Evolutionary conservation across 2,888 invertebrate species (phyloP).

Genomic region (Lochmaea capreae): DNA sequence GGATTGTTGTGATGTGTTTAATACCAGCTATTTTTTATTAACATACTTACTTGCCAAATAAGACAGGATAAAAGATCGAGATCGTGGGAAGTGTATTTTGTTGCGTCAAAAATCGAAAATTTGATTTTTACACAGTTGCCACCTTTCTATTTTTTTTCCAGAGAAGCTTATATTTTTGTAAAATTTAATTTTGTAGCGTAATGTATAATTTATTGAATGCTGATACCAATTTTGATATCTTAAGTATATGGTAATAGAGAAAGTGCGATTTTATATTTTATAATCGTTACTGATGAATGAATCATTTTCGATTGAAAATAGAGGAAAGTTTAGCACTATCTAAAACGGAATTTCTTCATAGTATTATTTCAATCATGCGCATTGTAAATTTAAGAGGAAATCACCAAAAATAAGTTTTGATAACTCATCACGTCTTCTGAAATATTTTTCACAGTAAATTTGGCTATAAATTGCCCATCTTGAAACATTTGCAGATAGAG

Average conservation of each 20-base stretch:
- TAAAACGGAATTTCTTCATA: neutral
- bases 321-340: slow-evolving; percentile 1
- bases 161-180: too few relatives aligned
- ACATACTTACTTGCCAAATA: neutral
- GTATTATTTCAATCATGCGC: too few relatives aligned
- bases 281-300: slow-evolving; percentile 16
- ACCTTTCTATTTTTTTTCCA: too few relatives aligned
- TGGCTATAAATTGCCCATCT: too few relatives aligned
- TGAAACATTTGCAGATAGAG: too few relatives aligned
- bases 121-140: too few relatives aligned
- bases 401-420: too few relatives aligned
- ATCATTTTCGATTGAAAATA: neutral
- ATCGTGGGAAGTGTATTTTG: neutral
- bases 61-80: too few relatives aligned
- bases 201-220: neutral
- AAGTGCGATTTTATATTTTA: slow-evolving; percentile 20
- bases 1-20: neutral
- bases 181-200: neutral
- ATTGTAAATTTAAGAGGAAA: too few relatives aligned
- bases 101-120: too few relatives aligned
- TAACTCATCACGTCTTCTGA: too few relatives aligned
- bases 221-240: neutral
- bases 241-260: slow-evolving; percentile 11
- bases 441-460: too few relatives aligned
- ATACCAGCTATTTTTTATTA: neutral